Evolutionary conservation across 2,113 vertebrate species (phyloP).

Genomic region (Phaethornis superciliosus): DNA sequence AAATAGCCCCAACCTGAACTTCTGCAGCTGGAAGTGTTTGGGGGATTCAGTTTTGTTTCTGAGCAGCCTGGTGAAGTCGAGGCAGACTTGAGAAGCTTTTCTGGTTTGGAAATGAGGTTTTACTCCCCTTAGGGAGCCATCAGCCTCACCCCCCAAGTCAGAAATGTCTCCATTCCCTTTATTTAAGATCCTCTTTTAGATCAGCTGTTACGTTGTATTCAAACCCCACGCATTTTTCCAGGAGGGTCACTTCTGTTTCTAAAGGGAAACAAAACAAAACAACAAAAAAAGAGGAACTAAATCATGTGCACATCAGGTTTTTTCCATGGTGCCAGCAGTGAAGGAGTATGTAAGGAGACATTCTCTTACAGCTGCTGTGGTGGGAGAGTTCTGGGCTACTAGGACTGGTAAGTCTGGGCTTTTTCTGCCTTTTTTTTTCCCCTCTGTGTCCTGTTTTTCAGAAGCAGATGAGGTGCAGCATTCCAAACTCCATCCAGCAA

Average conservation of each 20-base stretch:
- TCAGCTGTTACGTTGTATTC: not conserved
- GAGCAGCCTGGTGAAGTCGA: not conserved
- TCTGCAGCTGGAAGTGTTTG: not conserved
- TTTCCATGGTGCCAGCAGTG: not conserved
- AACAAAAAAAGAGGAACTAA: not conserved
- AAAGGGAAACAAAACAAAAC: no score
- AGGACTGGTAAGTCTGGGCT: constrained; percentile 34
- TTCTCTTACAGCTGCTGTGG: not conserved
- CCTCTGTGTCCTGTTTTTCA: not conserved
- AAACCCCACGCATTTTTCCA: accelerated
- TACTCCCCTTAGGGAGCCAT: not conserved
- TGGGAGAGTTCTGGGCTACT: not conserved
- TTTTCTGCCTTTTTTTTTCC: not conserved
- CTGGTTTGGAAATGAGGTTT: not conserved
- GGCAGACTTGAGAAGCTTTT: not conserved
- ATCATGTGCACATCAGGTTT: not conserved
- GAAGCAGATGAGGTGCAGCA: not conserved
- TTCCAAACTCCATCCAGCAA: not conserved
- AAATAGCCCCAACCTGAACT: not conserved
- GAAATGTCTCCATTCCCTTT: not conserved
- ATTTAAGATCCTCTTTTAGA: constrained; percentile 24
- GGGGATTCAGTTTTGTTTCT: not conserved
- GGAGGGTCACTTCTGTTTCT: constrained; percentile 30
- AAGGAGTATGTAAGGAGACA: not conserved
- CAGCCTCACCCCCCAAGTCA: no score